A percentile compares a stretch with the other conserved stretches of the same genome.
These are phyloP conservation scores for Falco naumanni DNA, from an alignment of 2,797 vertebrate species.

Conservation along the genomic window DNA sequence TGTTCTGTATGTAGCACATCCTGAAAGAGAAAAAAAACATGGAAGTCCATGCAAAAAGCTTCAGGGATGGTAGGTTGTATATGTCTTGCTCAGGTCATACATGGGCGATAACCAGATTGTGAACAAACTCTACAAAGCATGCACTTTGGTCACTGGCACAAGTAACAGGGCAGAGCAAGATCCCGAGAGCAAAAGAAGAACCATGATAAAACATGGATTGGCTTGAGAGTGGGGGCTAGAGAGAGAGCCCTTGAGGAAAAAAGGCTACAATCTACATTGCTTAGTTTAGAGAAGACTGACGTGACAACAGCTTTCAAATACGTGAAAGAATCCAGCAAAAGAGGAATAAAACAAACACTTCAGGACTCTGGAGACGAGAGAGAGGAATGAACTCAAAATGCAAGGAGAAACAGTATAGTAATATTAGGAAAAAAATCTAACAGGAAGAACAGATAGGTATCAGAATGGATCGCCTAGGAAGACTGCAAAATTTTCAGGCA, in stretches of 20 bases:
- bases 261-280: not conserved
- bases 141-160: not conserved
- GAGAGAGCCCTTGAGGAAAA: not conserved
- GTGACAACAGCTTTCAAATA: not conserved
- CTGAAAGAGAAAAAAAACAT: slow-evolving; percentile 50
- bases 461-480: not conserved
- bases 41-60: not conserved
- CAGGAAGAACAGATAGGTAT: not conserved
- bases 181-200: not conserved
- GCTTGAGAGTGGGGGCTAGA: not conserved
- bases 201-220: not conserved
- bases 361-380: too few relatives aligned
- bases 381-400: not conserved
- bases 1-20: slow-evolving; percentile 61
- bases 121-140: not conserved
- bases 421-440: not conserved
- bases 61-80: not conserved
- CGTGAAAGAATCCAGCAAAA: not conserved
- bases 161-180: not conserved
- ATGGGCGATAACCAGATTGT: not conserved
- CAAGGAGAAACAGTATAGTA: not conserved
- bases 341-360: not conserved
- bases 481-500: not conserved
- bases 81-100: not conserved
- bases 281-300: not conserved